Evolutionary conservation across 64 coral and sea anemone species (phyloP).

Genomic region (Trachythela sp.): DNA sequence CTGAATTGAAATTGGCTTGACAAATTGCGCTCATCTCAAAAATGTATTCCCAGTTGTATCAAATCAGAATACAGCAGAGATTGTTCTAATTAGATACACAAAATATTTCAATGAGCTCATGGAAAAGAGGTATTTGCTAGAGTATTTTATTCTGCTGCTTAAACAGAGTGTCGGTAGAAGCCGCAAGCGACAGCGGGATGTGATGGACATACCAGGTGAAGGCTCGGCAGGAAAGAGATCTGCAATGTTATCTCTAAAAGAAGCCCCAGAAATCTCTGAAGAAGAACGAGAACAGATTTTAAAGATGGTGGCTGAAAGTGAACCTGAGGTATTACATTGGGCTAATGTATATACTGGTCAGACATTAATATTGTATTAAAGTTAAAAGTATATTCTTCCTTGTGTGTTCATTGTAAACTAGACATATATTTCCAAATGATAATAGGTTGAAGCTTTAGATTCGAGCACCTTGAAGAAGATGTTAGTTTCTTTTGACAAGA

Average conservation of each 20-base stretch:
- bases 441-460: slow-evolving; percentile 82
- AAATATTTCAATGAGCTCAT: too few species aligned
- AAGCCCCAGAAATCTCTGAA: slow-evolving; percentile 57
- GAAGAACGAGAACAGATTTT: slow-evolving; percentile 88
- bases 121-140: background rate
- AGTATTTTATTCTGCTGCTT: background rate
- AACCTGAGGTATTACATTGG: slow-evolving; percentile 93
- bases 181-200: background rate
- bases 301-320: slow-evolving; percentile 94
- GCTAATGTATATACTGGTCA: too few species aligned
- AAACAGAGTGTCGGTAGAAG: background rate
- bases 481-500: slow-evolving; percentile 92
- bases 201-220: background rate
- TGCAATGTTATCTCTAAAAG: background rate
- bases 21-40: too few species aligned
- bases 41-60: too few species aligned
- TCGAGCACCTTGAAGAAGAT: slow-evolving; percentile 81
- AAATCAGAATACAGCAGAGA: too few species aligned
- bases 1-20: too few species aligned
- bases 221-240: background rate
- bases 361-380: too few species aligned
- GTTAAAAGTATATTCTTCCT: too few species aligned
- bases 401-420: too few species aligned
- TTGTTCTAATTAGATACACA: too few species aligned
- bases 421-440: too few species aligned